Base-by-base conservation (phyloP, 2,113 vertebrate genomes). In the Macaca mulatta region DNA sequence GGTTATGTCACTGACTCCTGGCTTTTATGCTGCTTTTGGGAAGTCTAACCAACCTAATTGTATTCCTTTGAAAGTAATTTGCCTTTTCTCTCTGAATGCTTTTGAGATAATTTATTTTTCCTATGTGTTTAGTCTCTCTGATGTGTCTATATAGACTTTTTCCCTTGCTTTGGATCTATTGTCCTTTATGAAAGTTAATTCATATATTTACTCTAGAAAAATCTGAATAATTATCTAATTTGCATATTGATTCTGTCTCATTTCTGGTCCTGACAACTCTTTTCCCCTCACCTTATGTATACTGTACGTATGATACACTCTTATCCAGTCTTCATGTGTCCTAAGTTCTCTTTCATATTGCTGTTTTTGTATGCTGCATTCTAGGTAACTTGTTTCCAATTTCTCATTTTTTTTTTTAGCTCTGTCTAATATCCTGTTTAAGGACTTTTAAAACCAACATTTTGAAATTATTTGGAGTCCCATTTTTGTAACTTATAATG, bases 401-500 rank as follows among this genome's bases (percentile, higher is more conserved):
- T 96, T 94, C 27, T 84, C 45, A 78, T 64, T 64, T 69, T 35
- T 64, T 38, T 32, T 20, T 93, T 83, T 67, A 86, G 27, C 52
- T 64, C 17, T 92, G n/a, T 72, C 55, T 88, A 80, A 90, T 75
- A 27, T 94, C 18, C 32, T 88, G 17, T n/a, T 96, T 52, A 96
- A 64, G 35, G 45, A 48, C 35, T 82, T 78, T 52, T 25, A 77
- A 40, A 48, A 77, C 82, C 81, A 48, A 77, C 82, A 85, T 77
- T 86, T 88, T 77, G 85, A 9, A 77, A 10, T 86, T 94, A 38
- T 81, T 85, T 78, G 20, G 74, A 92, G 57, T 64, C 85, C 17
- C 17, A 72, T 92, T 80, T 80, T n/a, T n/a, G 17, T 86, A 5
- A 11, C 13, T 94, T 89, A 64, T 72, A 4, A 90, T 67, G 64